A percentile compares a stretch with the other conserved stretches of the same genome.
phyloP scores from a whole-genome alignment of 2,797 vertebrate species.

The Gallinago stenura region DNA sequence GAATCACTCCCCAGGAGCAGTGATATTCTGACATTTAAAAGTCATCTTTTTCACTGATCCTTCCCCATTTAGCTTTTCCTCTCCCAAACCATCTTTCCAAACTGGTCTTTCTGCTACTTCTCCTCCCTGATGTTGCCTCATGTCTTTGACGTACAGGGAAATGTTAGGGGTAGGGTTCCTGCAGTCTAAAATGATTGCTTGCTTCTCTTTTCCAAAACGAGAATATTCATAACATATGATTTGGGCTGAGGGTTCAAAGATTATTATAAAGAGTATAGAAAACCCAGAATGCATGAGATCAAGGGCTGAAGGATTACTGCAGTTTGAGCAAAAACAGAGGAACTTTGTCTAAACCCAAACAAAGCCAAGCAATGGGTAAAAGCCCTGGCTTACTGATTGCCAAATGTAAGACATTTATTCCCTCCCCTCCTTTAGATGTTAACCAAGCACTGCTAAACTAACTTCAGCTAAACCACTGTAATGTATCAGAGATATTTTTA shows the following conservation, averaged over 20 bases:
- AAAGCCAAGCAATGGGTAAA: conserved; percentile 22
- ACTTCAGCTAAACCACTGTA: conserved; percentile 31
- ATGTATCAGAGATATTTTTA: conserved; percentile 33
- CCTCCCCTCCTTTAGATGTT: conserved; percentile 22
- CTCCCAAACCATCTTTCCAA: background rate
- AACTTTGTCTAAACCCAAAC: conserved; percentile 33
- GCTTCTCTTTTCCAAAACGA: background rate
- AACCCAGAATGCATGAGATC: conserved; percentile 24
- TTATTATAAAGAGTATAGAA: background rate
- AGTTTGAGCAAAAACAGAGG: conserved; percentile 44
- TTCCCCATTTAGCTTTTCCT: background rate
- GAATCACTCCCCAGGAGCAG: background rate
- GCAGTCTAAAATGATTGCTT: background rate
- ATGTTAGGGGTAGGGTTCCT: background rate
- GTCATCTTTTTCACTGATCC: background rate
- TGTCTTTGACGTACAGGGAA: background rate
- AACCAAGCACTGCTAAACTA: conserved; percentile 21
- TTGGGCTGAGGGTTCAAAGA: conserved; percentile 7
- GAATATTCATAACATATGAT: conserved; percentile 44
- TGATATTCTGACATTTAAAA: background rate
- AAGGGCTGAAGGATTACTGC: conserved; percentile 22
- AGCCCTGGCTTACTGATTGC: background rate
- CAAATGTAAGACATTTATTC: conserved; percentile 11
- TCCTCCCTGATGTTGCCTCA: background rate
- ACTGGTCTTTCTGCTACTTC: background rate